Base-by-base conservation (phyloP, 2,888 invertebrate species). In the Orthosia cruda region DNA sequence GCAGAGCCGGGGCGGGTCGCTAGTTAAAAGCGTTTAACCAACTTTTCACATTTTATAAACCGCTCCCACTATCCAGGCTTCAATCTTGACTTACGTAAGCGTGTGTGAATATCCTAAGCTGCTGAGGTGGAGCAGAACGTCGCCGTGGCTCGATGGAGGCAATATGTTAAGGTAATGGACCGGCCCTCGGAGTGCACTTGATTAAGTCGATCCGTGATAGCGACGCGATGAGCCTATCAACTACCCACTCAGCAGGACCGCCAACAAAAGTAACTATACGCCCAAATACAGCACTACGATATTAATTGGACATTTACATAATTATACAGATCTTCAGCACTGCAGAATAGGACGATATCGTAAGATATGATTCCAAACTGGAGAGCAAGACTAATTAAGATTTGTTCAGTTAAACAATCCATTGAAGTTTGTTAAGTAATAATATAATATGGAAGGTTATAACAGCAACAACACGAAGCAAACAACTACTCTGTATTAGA, bases 191-290 rank as follows among this genome's bases (percentile, higher is more conserved):
- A 91, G 91, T 90, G 92, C 91, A 93, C 91, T 94, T 94, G 94
- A 94, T 94, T 94, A 93, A 94, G 90, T 92, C 89, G 91, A 89
- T 87, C 87, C 88, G 86, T 92, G 91, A 92, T 92, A 90, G 91
- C 86, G 85, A 87, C 87, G 89, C 89, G 90, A 90, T 88, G 91
- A 88, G 88, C 88, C 91, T 91, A 92, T 92, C 90, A 91, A 90
- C 89, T 87, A 89, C 74, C 81, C 84, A 82, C 86, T 89, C 84
- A 85, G 86, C 87, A 87, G 79, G 84, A 80, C 84, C 81, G 32
- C 80, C 59, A 74, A 70, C 80, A 71, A 83, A 86, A 86, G 76
- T 85, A 78, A 59, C n/a, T 40, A 40, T 71, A 65, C 64, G 65
- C 72, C 49, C 54, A 68, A 74, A 83, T 69, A 66, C 32, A 52